Base-by-base conservation (phyloP, 2,797 vertebrate genomes). In the Hylomyscus alleni region DNA sequence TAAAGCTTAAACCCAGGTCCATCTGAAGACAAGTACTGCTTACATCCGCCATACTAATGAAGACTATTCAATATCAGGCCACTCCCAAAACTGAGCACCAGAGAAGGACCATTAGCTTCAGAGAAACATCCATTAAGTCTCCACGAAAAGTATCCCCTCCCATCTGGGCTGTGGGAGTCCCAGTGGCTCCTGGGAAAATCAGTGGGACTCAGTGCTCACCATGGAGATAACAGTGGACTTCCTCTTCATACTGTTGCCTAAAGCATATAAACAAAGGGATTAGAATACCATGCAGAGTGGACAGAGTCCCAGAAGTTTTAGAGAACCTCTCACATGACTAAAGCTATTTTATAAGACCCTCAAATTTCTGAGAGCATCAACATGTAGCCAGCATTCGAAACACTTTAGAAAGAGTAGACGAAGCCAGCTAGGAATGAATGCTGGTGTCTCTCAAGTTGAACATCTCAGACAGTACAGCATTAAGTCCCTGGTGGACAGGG, bases 261-360 rank as follows among this genome's bases (percentile, higher is more conserved):
- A 69, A 11, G 47, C 67, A 56, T 8, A 65, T 3, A 5, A 1
- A 44, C 44, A n/a, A 50, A 24, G 73, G 62, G 29, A n/a, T 13
- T 22, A 14, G n/a, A 4, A 50, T 14, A 34, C 24, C 50, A 37
- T 14, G 4, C 8, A 11, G 8, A 2, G 8, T 14, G 0, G 6
- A 10, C 11, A 54, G 75, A 78, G 31, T 20, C 47, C 56, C 37
- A 31, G 14, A 90, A n/a, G 11, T 22, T 26, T 37, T 67, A 75
- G 47, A 81, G 47, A 8, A 11, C 47, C 75, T 75, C 50, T 37
- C 37, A 54, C 56, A 29, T 11, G 9, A 37, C 20, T 11, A 15
- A 84, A 60, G n/a, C 40, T n/a, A 29, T 77, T 73, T 93, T n/a
- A 81, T 8, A n/a, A 81, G 52, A 65, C 44, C 20, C 29, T n/a